These are phyloP conservation scores for Coptodon bakossiorum DNA, from an alignment of 2,113 vertebrate species.

Conservation along the genomic window DNA sequence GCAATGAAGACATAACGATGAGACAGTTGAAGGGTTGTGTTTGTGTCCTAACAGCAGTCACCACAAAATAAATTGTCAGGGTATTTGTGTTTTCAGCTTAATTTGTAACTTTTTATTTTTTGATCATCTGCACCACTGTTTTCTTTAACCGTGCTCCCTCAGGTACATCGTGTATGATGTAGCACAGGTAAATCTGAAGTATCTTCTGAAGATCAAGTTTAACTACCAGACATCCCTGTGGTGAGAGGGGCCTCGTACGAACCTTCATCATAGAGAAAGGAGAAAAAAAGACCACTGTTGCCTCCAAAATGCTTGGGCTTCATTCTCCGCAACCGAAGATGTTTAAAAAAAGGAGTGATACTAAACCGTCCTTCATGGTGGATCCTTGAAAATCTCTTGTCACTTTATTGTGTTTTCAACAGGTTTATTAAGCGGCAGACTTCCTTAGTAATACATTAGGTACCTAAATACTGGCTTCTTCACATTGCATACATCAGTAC, in stretches of 20 bases:
- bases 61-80: background rate
- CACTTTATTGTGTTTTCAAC: slow-evolving; percentile 39
- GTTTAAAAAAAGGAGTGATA: background rate
- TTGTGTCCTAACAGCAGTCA: background rate
- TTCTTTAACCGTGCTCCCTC: slow-evolving; percentile 70
- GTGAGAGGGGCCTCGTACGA: slow-evolving; percentile 64
- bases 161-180: slow-evolving; percentile 98
- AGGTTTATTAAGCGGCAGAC: background rate
- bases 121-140: background rate
- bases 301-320: slow-evolving; percentile 1
- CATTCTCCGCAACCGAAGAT: slow-evolving; percentile 6
- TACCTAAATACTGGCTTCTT: background rate
- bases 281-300: slow-evolving; percentile 7
- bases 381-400: slow-evolving; percentile 26
- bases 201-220: slow-evolving; percentile 95
- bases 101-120: background rate
- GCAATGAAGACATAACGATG: background rate
- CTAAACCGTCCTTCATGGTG: background rate
- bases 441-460: slow-evolving; percentile 9
- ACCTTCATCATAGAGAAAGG: background rate
- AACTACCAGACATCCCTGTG: slow-evolving; percentile 94
- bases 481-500: background rate
- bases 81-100: background rate
- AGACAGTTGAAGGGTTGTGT: background rate
- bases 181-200: slow-evolving; percentile 94